Base-by-base conservation (phyloP, 2,888 invertebrate genomes). In the Xestoiulus laeticollis region DNA sequence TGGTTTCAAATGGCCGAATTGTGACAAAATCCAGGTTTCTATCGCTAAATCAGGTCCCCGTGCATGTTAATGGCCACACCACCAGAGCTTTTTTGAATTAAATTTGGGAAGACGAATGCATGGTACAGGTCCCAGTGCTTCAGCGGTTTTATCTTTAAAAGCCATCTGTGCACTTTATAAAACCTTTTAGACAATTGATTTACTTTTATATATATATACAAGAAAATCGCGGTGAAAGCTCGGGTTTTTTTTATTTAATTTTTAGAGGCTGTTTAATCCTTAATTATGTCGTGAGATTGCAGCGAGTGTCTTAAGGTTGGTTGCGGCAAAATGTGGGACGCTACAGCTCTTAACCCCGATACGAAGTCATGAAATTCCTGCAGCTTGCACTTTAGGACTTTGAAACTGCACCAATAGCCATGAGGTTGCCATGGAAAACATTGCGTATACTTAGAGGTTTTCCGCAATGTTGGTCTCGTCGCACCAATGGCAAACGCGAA, bases 1-100 rank as follows among this genome's bases (percentile, higher is more conserved):
- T 4, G 78, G 78, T 78, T 78, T 78, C 78, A 78, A 78, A 78
- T 78, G 78, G 78, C 78, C 78, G 30, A 30, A 30, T 1, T 26
- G 8, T 38, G 38, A 32, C 30, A 22, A 68, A 68, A 68, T 78
- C 30, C 78, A 78, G 78, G 30, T 78, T 8, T 26, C 30, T 16
- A 30, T 30, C 78, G 78, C 30, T 78, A 32, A 78, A 78, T 78
- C 78, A 32, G 30, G 78, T 30, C 26, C n/a, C n/a, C 78, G 30
- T 32, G 78, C 78, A 78, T 78, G 78, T 78, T 78, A 78, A 78
- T 78, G 78, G 78, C 78, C 78, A n/a, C n/a, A 78, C n/a, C 22
- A 26, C 68, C 26, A 38, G 26, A 68, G 26, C 68, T 26, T 22
- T 22, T 12, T 8, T 30, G 30, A 78, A 30, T 78, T 8, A 78